Evolutionary conservation across 2,888 invertebrate genomes (phyloP).

Genomic region (Aleiodes alternator): DNA sequence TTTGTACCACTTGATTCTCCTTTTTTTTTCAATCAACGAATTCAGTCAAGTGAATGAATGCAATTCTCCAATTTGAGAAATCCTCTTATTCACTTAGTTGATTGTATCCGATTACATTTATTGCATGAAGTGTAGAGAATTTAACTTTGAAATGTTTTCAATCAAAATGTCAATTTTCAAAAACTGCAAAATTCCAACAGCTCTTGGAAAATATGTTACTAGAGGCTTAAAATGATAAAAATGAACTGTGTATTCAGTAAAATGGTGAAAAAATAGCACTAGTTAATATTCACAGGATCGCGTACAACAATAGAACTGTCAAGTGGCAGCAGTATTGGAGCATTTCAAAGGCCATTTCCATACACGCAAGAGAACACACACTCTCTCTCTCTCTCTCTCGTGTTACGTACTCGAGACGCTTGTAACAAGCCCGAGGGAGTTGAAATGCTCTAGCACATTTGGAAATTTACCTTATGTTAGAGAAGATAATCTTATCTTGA

Average conservation of each 20-base stretch:
- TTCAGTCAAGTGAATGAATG: conserved; percentile 5
- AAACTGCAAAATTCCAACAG: too few relatives aligned
- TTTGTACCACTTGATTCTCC: background rate
- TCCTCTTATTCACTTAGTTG: conserved; percentile 30
- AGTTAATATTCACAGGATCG: too few relatives aligned
- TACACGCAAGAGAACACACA: background rate
- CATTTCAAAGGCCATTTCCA: background rate
- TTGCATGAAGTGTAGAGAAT: background rate
- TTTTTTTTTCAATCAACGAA: background rate
- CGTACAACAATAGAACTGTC: too few relatives aligned
- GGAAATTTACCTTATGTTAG: conserved; percentile 23
- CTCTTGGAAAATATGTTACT: too few relatives aligned
- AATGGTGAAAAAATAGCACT: too few relatives aligned
- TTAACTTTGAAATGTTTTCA: background rate
- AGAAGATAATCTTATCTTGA: conserved; percentile 31
- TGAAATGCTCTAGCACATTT: background rate
- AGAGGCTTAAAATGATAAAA: too few relatives aligned
- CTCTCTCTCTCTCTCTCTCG: background rate
- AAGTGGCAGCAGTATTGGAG: background rate
- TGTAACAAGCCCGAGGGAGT: conserved; percentile 9
- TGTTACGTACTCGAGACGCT: conserved; percentile 9
- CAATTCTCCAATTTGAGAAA: conserved; percentile 15
- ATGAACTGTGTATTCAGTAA: too few relatives aligned
- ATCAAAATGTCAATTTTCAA: too few relatives aligned
- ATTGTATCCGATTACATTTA: conserved; percentile 15